Evolutionary conservation across 1,140 invertebrate species (phyloP).

Genomic region (Probaryconus sp.): DNA sequence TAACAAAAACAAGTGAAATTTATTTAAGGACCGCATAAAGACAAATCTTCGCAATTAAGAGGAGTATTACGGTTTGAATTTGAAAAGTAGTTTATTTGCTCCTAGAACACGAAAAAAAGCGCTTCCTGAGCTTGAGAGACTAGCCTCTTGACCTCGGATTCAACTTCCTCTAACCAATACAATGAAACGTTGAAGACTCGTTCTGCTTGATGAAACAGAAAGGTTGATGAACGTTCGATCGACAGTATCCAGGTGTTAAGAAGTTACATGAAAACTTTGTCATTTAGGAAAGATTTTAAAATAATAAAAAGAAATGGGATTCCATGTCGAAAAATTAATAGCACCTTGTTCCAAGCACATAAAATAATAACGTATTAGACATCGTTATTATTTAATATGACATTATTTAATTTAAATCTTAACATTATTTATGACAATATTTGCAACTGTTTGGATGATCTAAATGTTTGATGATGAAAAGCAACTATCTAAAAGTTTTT

Average conservation of each 20-base stretch:
- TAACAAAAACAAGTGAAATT: slow-evolving; percentile 13
- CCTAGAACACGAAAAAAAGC: slow-evolving; percentile 29
- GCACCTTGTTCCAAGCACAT: background rate
- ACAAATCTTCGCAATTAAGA: slow-evolving; percentile 33
- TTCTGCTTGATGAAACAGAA: slow-evolving; percentile 50
- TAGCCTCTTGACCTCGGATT: slow-evolving; percentile 50
- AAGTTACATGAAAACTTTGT: slow-evolving; percentile 39
- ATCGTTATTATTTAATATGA: too few species aligned
- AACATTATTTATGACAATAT: background rate
- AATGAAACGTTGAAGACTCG: slow-evolving; percentile 38
- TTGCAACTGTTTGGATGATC: background rate
- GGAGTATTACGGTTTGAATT: slow-evolving; percentile 14
- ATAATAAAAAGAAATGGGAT: slow-evolving; percentile 9
- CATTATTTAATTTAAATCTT: too few species aligned
- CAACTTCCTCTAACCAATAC: slow-evolving; percentile 38
- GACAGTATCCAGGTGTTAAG: slow-evolving; percentile 33
- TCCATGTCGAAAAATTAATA: slow-evolving; percentile 47
- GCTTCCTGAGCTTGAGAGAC: slow-evolving; percentile 41
- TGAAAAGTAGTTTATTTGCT: slow-evolving; percentile 36
- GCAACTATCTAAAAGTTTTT: too few species aligned
- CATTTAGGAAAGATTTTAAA: slow-evolving; percentile 34
- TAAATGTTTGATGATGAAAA: too few species aligned
- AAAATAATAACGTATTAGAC: too few species aligned
- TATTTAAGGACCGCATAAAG: slow-evolving; percentile 18
- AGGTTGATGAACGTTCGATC: slow-evolving; percentile 62